A percentile compares a stretch with the other conserved stretches of the same genome.
These are phyloP conservation scores for Camponotus fellah DNA, from an alignment of 2,888 invertebrate species.

Conservation along the genomic window DNA sequence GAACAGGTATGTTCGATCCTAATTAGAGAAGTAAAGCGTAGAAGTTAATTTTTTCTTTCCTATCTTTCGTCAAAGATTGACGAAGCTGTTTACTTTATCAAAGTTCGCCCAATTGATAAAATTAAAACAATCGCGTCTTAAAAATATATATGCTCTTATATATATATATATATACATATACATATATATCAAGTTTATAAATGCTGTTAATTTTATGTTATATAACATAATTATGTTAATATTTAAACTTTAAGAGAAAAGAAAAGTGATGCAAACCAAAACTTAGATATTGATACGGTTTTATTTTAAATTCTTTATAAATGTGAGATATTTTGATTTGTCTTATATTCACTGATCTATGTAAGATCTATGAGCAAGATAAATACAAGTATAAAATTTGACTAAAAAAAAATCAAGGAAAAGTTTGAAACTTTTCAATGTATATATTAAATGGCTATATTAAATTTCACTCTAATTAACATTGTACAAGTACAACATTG, in stretches of 20 bases:
- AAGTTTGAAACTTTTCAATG: background rate
- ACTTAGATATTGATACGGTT: background rate
- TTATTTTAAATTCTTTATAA: slow-evolving; percentile 4
- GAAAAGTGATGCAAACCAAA: background rate
- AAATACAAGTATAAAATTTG: background rate
- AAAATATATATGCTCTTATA: background rate
- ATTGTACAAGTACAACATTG: background rate
- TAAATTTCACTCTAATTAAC: background rate
- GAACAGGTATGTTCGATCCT: background rate
- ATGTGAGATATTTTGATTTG: background rate
- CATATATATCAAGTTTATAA: background rate
- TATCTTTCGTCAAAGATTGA: background rate
- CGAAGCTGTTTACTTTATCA: background rate
- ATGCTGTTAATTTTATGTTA: slow-evolving; percentile 38
- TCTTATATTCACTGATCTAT: background rate
- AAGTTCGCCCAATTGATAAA: slow-evolving; percentile 18
- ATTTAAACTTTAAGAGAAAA: background rate
- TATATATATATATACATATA: slow-evolving; percentile 7
- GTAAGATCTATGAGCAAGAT: background rate
- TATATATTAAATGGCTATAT: background rate
- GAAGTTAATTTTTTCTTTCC: background rate
- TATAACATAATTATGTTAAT: background rate
- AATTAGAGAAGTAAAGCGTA: background rate
- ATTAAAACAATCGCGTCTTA: slow-evolving; percentile 19
- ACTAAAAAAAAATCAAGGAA: background rate